Evolutionary conservation across 2,888 invertebrate species (phyloP), one percentile per base, ranked within the genome.

Genomic region (Metellina segmentata): DNA sequence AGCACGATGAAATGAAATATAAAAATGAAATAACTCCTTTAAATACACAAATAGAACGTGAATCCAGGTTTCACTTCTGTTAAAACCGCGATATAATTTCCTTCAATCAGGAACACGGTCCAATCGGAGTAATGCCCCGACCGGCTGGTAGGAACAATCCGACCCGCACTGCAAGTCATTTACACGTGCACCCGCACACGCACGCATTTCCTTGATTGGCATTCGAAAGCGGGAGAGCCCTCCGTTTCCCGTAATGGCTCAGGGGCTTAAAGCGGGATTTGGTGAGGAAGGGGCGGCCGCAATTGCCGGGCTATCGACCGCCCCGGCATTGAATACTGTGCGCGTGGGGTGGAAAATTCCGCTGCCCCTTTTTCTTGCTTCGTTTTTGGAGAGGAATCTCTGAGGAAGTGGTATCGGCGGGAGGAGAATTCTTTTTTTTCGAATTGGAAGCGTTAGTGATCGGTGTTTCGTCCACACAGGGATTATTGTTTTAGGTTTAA

Each of bases 211-310:
- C 87, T 81, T 89, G 88, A 89, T 89, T 89, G 88, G 91, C 85
- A 78, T 53, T 70, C 70, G 81, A 81, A 71, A 78, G 72, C 83
- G 49, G 78, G 79, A 75, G 74, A 75, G 85, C 83, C 79, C 81
- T 83, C 77, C 91, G 87, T 89, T 92, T 81, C 85, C 87, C 83
- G 91, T 92, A 92, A 92, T 92, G 91, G 91, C 89, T 69, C 85
- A 81, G 83, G 88, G 89, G 91, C 91, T 92, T 92, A 92, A 89
- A 89, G 91, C 75, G 81, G 88, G 91, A 92, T 92, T 92, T 92
- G 74, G 87, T 16, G 20, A 20, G 91, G 90, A 91, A 86, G 85
- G 91, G 91, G 88, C 91, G 91, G 78, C 81, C 89, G 86, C 90
- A 90, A 90, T 86, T 87, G 87, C 89, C 81, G 52, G 71, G 82